Conservation (phyloP, 2,113 vertebrate species). For the Dromaius novaehollandiae region DNA sequence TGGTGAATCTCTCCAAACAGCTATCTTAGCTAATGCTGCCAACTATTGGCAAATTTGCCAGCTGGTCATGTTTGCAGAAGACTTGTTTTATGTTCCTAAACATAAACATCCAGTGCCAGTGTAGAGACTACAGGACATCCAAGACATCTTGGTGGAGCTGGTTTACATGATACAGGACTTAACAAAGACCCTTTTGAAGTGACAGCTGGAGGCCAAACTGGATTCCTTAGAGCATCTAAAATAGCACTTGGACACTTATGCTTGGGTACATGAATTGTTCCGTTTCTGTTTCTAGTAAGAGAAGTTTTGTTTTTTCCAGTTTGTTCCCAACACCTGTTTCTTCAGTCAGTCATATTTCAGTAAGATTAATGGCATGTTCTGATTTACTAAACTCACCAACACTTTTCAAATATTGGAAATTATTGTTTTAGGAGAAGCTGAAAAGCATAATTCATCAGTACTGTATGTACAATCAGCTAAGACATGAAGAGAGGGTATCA, state of each 20-base stretch:
- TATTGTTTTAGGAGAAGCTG: background rate
- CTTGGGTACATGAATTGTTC: background rate
- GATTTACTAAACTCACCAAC: background rate
- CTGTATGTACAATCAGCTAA: background rate
- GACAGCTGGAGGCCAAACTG: background rate
- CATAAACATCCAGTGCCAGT: background rate
- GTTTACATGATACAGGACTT: background rate
- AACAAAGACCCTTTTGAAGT: background rate
- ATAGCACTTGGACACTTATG: background rate
- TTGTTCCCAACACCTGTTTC: background rate
- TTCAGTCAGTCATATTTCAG: background rate
- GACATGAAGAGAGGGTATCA: background rate
- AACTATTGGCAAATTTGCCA: background rate
- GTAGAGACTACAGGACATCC: background rate
- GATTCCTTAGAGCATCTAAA: background rate
- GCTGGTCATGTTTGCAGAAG: background rate
- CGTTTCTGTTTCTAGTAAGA: background rate
- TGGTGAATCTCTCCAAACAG: conserved; percentile 14
- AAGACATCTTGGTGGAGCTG: background rate
- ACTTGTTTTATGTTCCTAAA: background rate
- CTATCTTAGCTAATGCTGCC: background rate
- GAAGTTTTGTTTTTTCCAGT: background rate
- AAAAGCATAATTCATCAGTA: background rate
- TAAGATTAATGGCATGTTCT: background rate
- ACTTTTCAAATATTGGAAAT: background rate